These are phyloP conservation scores for Dufourea novaeangliae DNA, from an alignment of 1,140 invertebrate genomes.

Conservation along the genomic window DNA sequence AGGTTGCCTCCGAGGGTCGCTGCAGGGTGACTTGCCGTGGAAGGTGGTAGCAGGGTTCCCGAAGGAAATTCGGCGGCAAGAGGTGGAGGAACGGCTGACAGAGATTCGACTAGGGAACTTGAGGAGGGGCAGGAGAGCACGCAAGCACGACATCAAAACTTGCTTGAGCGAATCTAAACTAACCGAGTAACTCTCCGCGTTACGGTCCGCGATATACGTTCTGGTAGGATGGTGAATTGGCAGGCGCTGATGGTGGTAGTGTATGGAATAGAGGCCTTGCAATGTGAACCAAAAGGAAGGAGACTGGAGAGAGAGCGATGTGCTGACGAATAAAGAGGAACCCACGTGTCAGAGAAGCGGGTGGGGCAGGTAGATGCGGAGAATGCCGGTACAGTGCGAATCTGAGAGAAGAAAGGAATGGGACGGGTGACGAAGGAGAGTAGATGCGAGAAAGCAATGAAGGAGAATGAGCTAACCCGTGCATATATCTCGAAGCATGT, in stretches of 20 bases:
- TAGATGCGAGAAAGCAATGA: conserved; percentile 40
- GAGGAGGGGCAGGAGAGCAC: conserved; percentile 56
- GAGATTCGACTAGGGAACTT: conserved; percentile 25
- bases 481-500: conserved; percentile 69
- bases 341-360: background rate
- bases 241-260: conserved; percentile 60
- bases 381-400: conserved; percentile 42
- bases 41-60: conserved; percentile 40
- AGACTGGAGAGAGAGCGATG: conserved; percentile 8
- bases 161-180: conserved; percentile 78
- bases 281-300: conserved; percentile 4
- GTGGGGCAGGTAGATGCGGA: conserved; percentile 41
- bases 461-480: conserved; percentile 63
- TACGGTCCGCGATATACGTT: conserved; percentile 66
- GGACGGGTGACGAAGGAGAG: conserved; percentile 7
- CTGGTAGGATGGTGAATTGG: conserved; percentile 62
- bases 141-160: conserved; percentile 77
- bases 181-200: conserved; percentile 76
- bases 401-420: conserved; percentile 45
- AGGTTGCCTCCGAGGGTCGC: conserved; percentile 21
- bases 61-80: conserved; percentile 47
- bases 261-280: conserved; percentile 60
- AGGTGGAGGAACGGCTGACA: conserved; percentile 34
- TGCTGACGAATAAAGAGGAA: conserved; percentile 8
- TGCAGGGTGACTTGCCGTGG: conserved; percentile 13